phyloP scores from a whole-genome alignment of 2,888 invertebrate genomes.

The Rugalucina vietnamica region DNA sequence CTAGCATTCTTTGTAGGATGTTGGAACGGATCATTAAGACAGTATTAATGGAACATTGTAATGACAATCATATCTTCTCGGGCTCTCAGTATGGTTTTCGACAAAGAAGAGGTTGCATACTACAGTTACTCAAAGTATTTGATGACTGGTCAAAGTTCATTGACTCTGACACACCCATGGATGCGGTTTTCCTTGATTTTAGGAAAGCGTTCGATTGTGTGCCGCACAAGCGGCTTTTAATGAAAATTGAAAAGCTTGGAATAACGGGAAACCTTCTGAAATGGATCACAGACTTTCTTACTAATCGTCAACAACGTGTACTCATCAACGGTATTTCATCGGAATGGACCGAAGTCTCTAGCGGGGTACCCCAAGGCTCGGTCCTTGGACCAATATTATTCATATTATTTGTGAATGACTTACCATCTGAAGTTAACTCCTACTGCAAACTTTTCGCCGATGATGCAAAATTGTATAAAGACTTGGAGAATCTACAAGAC shows the following conservation, averaged over 20 bases:
- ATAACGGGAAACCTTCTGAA: constrained; percentile 9
- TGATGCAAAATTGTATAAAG: not conserved
- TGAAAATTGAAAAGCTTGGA: not conserved
- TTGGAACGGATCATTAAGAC: not conserved
- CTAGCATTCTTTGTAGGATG: not conserved
- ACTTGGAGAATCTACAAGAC: not conserved
- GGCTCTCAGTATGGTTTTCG: not conserved
- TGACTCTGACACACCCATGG: not conserved
- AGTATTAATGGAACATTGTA: not conserved
- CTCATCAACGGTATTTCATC: not conserved
- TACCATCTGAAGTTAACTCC: not conserved
- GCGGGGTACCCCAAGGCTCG: constrained; percentile 22
- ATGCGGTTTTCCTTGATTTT: not conserved
- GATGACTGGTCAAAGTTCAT: not conserved
- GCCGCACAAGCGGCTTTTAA: constrained; percentile 5
- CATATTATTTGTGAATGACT: constrained; percentile 3
- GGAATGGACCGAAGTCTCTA: constrained; percentile 21
- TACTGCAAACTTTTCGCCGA: constrained; percentile 15
- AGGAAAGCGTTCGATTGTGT: constrained; percentile 23
- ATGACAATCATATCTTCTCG: not conserved
- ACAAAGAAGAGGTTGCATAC: not conserved
- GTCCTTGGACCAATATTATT: constrained; percentile 20
- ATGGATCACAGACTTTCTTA: not conserved
- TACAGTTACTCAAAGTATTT: constrained; percentile 21
- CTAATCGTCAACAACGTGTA: not conserved